Base-by-base conservation (phyloP, 1,140 invertebrate species). In the Belonocnema kinseyi region DNA sequence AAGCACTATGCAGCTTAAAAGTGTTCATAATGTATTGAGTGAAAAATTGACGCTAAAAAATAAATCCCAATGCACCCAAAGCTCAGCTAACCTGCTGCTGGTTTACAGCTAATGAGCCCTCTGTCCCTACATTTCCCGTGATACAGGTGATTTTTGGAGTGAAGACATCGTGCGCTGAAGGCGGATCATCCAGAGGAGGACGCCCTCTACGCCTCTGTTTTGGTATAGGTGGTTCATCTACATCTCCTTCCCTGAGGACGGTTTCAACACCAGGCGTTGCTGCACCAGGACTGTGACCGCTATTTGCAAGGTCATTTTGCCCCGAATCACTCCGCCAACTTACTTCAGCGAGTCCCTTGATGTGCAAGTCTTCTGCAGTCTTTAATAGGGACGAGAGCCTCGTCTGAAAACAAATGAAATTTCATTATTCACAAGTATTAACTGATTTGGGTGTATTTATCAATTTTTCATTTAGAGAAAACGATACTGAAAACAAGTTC, bases 321-420 rank as follows among this genome's bases (percentile, higher is more conserved):
- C 86, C 86, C 50, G 92, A 92, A 80, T 94, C 93, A 85, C 95
- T 94, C 79, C 93, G 93, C 95, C 95, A 96, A 76, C 96, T 96
- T 4, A 97, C 96, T 89, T 98, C 96, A 52, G 97, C 96, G 19
- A 98, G 91, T 0, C 97, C 97, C 92, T 98, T 98, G 78, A 98
- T 97, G 87, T 96, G 94, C 11, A 98, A 92, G 87, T 97, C 97
- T 90, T 98, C 97, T 1, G 97, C 97, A 74, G 97, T 97, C 92
- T 97, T 97, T 85, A 98, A 88, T 70, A 98, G 90, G 46, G 96
- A 96, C 16, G 96, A 95, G 70, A 98, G 90, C 87, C 90, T 88
- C 72, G 90, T 90, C 90, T 91, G 79, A 51, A 66, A 72, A 7
- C 76, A 77, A 58, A 46, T 10, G 10, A 46, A 46, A 46, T 46